Evolutionary conservation across 1,140 invertebrate species (phyloP).

Genomic region (Calephelis virginiensis): DNA sequence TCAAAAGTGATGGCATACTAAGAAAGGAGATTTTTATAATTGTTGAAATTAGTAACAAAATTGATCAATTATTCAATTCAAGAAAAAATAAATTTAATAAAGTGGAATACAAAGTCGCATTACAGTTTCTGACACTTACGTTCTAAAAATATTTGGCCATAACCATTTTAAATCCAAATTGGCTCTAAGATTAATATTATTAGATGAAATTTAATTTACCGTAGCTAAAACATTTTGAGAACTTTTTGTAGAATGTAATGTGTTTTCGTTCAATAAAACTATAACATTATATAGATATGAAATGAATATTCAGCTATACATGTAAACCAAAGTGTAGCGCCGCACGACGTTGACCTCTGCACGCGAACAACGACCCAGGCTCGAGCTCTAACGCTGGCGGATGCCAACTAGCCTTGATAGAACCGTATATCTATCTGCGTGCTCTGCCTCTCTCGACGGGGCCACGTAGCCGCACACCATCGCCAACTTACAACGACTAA

Average conservation of each 20-base stretch:
- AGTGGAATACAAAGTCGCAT: too few relatives aligned
- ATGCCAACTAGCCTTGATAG: constrained; percentile 25
- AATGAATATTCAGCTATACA: constrained; percentile 16
- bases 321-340: constrained; percentile 22
- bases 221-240: not conserved
- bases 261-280: not conserved
- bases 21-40: too few relatives aligned
- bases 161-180: not conserved
- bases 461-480: constrained; percentile 12
- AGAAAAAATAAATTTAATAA: too few relatives aligned
- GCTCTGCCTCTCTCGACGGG: constrained; percentile 7
- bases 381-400: constrained; percentile 27
- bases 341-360: constrained; percentile 57
- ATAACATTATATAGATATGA: constrained; percentile 18
- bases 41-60: too few relatives aligned
- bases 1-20: too few relatives aligned
- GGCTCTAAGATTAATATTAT: not conserved
- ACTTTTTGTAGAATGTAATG: constrained; percentile 5
- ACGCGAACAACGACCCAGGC: constrained; percentile 57
- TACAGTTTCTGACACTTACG: too few relatives aligned
- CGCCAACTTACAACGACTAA: constrained; percentile 11
- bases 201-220: not conserved
- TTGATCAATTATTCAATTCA: too few relatives aligned
- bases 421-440: constrained; percentile 11
- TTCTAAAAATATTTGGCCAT: too few relatives aligned